These are phyloP conservation scores for Tachypleus tridentatus DNA, from an alignment of 1,140 invertebrate species.

Conservation along the genomic window DNA sequence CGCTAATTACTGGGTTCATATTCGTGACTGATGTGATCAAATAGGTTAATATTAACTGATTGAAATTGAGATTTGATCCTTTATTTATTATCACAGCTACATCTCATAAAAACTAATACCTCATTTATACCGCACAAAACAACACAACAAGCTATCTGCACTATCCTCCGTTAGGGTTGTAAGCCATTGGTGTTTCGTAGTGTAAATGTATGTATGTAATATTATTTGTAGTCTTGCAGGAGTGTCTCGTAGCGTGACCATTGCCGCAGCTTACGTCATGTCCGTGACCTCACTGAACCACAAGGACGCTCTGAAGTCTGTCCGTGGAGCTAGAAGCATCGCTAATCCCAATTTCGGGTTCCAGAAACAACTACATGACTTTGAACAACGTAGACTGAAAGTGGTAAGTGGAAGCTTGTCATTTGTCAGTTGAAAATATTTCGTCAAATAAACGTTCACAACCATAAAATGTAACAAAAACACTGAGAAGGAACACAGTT, in stretches of 20 bases:
- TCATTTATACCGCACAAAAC: too few species aligned
- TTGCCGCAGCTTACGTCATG: conserved; percentile 91
- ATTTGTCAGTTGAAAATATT: too few species aligned
- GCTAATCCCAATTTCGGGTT: conserved; percentile 94
- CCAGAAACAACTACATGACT: conserved; percentile 83
- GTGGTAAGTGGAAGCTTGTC: conserved; percentile 45
- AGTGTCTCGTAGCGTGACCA: conserved; percentile 89
- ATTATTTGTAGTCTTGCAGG: conserved; percentile 62
- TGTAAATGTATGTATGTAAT: not conserved
- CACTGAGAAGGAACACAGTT: conserved; percentile 1
- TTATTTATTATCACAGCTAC: too few species aligned
- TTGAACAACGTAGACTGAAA: conserved; percentile 62
- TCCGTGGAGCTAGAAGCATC: conserved; percentile 72
- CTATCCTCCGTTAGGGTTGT: too few species aligned
- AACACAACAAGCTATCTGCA: too few species aligned
- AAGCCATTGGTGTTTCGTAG: too few species aligned
- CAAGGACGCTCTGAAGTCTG: conserved; percentile 85
- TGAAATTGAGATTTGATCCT: too few species aligned
- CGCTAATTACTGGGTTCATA: too few species aligned
- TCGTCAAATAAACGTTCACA: too few species aligned
- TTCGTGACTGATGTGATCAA: too few species aligned
- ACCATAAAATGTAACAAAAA: not conserved
- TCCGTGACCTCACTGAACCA: conserved; percentile 77
- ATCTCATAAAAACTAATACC: too few species aligned
- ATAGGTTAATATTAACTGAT: too few species aligned